A percentile compares a stretch with the other conserved stretches of the same genome.
phyloP scores from a whole-genome alignment of 2,113 vertebrate genomes.

The Neotoma lepida region DNA sequence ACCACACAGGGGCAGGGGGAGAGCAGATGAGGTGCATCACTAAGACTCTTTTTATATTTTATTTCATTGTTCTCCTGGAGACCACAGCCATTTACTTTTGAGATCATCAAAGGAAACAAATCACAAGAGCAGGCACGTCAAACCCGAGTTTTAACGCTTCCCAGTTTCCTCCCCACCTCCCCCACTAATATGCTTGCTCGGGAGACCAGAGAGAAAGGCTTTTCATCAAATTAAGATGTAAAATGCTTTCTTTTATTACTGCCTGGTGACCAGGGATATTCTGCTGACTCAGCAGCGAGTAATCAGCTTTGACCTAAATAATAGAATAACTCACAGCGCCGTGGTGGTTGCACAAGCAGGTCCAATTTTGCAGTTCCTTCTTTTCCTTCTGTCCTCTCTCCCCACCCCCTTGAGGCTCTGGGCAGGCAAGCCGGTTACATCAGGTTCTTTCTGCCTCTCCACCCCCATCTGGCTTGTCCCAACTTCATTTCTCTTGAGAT shows the following conservation, averaged over 20 bases:
- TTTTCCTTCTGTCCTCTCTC: neutral
- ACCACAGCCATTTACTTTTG: slow-evolving; percentile 28
- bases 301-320: slow-evolving; percentile 83
- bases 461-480: slow-evolving; percentile 31
- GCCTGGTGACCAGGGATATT: slow-evolving; percentile 62
- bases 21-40: neutral
- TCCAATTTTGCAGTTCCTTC: slow-evolving; percentile 66
- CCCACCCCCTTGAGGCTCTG: slow-evolving; percentile 36
- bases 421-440: slow-evolving; percentile 64
- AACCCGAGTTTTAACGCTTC: slow-evolving; percentile 41
- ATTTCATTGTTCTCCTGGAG: slow-evolving; percentile 30
- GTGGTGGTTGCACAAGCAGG: slow-evolving; percentile 77
- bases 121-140: neutral
- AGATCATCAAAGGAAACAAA: slow-evolving; percentile 20
- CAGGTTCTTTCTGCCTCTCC: slow-evolving; percentile 66
- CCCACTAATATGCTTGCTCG: slow-evolving; percentile 23
- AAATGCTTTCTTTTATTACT: slow-evolving; percentile 57
- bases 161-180: neutral
- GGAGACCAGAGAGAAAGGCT: slow-evolving; percentile 51
- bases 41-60: neutral
- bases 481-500: slow-evolving; percentile 49
- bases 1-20: neutral
- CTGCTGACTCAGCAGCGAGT: slow-evolving; percentile 80
- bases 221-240: slow-evolving; percentile 77
- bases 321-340: slow-evolving; percentile 72